phyloP scores from a whole-genome alignment of 2,113 vertebrate species.

The Zapornia atra region DNA sequence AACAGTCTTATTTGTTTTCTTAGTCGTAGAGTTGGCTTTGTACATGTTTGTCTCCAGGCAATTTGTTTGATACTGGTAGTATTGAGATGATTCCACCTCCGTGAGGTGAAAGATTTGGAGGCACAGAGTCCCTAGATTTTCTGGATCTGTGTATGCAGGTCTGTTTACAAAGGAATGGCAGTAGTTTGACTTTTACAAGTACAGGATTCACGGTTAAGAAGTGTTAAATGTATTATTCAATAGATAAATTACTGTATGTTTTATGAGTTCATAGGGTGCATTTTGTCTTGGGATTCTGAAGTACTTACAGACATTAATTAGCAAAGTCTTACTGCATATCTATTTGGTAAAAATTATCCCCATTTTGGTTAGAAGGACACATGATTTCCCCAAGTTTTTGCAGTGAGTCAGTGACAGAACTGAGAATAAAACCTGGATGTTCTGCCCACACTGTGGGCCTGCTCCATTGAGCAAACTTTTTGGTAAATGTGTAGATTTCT shows the following conservation, averaged over 20 bases:
- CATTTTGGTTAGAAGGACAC: not conserved
- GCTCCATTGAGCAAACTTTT: not conserved
- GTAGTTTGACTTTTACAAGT: not conserved
- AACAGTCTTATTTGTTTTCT: not conserved
- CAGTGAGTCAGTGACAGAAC: not conserved
- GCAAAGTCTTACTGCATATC: not conserved
- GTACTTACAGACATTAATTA: not conserved
- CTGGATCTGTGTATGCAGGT: not conserved
- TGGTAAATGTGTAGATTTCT: not conserved
- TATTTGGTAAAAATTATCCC: not conserved
- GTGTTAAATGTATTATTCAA: not conserved
- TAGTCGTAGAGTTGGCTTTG: fast-evolving
- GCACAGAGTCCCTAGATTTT: not conserved
- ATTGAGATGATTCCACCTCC: not conserved
- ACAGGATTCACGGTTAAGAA: not conserved
- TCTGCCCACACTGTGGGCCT: not conserved
- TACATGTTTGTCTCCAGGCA: not conserved
- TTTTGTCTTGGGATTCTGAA: not conserved
- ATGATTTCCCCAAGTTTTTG: not conserved
- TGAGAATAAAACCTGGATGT: not conserved
- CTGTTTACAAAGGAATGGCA: not conserved
- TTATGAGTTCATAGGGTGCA: not conserved
- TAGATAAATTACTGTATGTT: not conserved
- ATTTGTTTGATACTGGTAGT: not conserved
- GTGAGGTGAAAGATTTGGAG: not conserved